phyloP scores from a whole-genome alignment of 2,888 invertebrate species.

The Xanthia icteritia region DNA sequence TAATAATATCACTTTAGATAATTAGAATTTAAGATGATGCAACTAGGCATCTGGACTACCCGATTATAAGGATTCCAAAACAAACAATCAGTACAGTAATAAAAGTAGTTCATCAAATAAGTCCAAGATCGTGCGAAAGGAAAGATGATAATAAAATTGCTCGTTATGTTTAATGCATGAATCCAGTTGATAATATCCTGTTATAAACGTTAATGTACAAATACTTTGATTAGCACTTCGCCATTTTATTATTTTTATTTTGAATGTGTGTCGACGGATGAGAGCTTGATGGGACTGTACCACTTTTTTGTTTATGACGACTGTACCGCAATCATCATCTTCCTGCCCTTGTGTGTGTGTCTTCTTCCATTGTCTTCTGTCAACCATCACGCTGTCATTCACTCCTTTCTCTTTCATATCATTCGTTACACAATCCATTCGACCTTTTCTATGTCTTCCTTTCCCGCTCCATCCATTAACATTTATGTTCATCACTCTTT shows the following conservation, averaged over 20 bases:
- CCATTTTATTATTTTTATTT: constrained; percentile 36
- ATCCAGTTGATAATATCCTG: constrained; percentile 44
- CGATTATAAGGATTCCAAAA: neutral
- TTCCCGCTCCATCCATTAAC: no score
- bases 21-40: no score
- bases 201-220: constrained; percentile 45
- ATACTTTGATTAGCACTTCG: constrained; percentile 49
- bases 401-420: no score
- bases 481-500: no score
- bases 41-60: neutral
- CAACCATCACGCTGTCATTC: no score
- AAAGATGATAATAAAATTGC: constrained; percentile 46
- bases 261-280: constrained; percentile 32
- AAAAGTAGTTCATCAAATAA: constrained; percentile 6
- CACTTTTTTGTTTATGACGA: neutral
- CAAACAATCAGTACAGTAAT: neutral
- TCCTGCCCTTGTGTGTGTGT: no score
- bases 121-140: constrained; percentile 23
- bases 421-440: no score
- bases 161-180: constrained; percentile 34
- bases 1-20: no score
- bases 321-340: no score
- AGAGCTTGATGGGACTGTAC: constrained; percentile 9
- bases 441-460: no score
- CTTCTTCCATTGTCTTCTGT: no score